These are phyloP conservation scores for Riptortus pedestris DNA, from an alignment of 1,140 invertebrate species.

Conservation along the genomic window DNA sequence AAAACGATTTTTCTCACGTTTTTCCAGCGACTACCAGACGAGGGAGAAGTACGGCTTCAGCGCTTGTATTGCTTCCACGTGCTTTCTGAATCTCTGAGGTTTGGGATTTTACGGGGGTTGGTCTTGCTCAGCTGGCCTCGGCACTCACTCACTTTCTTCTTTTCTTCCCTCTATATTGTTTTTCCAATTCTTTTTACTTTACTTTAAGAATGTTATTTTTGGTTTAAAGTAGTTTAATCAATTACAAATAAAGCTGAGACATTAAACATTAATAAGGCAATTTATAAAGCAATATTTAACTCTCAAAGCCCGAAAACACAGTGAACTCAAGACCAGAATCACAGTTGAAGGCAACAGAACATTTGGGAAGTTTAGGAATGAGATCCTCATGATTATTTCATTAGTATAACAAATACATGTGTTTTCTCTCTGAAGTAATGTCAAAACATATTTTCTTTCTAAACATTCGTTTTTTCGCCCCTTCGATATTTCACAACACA, in stretches of 20 bases:
- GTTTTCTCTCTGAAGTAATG: not conserved
- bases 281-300: slow-evolving; percentile 13
- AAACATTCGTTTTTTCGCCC: not conserved
- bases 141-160: not conserved
- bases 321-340: slow-evolving; percentile 15
- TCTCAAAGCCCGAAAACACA: slow-evolving; percentile 12
- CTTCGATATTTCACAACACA: not conserved
- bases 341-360: slow-evolving; percentile 13
- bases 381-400: slow-evolving; percentile 11
- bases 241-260: slow-evolving; percentile 10
- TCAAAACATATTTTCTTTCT: not conserved
- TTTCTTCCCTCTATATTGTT: not conserved
- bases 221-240: slow-evolving; percentile 2
- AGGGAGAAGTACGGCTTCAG: slow-evolving; percentile 2
- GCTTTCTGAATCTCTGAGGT: not conserved
- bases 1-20: not conserved
- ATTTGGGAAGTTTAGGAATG: slow-evolving; percentile 9
- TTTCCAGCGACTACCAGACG: slow-evolving; percentile 1
- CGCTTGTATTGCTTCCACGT: slow-evolving; percentile 7
- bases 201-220: not conserved
- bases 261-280: slow-evolving; percentile 17
- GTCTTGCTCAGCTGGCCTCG: not conserved
- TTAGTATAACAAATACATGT: not conserved
- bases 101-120: not conserved
- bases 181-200: not conserved